These are phyloP conservation scores for Perodicticus potto DNA, from an alignment of 2,797 vertebrate genomes.

Conservation along the genomic window DNA sequence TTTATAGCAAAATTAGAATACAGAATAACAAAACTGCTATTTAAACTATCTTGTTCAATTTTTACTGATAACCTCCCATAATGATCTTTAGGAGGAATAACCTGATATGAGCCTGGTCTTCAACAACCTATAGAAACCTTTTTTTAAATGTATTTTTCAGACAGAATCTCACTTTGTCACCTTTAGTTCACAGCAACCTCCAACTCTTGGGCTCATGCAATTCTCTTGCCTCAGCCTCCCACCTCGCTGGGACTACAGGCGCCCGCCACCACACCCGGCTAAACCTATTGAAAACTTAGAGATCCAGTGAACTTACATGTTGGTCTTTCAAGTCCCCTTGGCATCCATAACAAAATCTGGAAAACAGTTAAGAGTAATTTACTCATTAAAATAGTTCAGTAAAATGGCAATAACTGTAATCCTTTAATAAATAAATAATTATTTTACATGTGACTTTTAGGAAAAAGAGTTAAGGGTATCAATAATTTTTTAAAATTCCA, in stretches of 20 bases:
- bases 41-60: neutral
- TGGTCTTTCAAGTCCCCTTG: slow-evolving; percentile 95
- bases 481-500: slow-evolving; percentile 32
- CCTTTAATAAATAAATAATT: slow-evolving; percentile 30
- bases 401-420: slow-evolving; percentile 47
- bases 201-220: too few species aligned
- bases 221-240: too few species aligned
- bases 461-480: neutral
- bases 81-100: slow-evolving; percentile 10
- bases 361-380: slow-evolving; percentile 74
- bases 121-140: slow-evolving; percentile 9
- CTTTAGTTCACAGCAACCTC: too few species aligned
- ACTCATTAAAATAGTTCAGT: slow-evolving; percentile 43
- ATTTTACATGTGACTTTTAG: neutral
- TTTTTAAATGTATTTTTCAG: too few species aligned
- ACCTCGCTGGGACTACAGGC: too few species aligned
- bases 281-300: slow-evolving; percentile 43
- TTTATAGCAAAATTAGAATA: slow-evolving; percentile 44
- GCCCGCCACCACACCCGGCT: too few species aligned
- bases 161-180: too few species aligned
- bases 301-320: slow-evolving; percentile 90
- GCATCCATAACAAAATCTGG: slow-evolving; percentile 95
- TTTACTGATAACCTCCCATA: neutral
- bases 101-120: neutral
- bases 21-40: neutral